These are phyloP conservation scores for Speoplatyrhinus poulsoni DNA, from an alignment of 2,113 vertebrate genomes.

Conservation along the genomic window DNA sequence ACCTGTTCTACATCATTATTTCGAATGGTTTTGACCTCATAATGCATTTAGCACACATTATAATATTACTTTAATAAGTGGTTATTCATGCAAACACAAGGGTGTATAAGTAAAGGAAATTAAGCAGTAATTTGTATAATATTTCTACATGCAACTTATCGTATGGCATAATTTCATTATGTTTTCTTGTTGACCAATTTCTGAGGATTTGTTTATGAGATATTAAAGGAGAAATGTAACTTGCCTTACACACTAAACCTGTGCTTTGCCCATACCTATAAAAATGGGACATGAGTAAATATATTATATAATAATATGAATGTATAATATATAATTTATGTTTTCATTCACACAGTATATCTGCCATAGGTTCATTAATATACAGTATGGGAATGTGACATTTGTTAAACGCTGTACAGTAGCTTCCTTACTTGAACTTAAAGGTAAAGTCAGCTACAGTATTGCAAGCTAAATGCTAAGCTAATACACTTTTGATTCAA, in stretches of 20 bases:
- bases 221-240: background rate
- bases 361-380: background rate
- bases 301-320: too few relatives aligned
- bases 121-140: too few relatives aligned
- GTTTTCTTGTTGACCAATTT: background rate
- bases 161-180: background rate
- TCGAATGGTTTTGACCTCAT: too few relatives aligned
- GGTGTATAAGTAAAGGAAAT: too few relatives aligned
- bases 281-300: background rate
- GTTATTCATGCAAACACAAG: background rate
- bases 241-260: background rate
- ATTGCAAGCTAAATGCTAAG: too few relatives aligned
- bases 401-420: too few relatives aligned
- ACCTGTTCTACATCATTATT: background rate
- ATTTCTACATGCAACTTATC: background rate
- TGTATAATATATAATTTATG: too few relatives aligned
- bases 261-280: background rate
- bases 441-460: too few relatives aligned
- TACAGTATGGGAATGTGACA: too few relatives aligned
- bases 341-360: background rate
- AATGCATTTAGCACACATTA: background rate
- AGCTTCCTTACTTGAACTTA: too few relatives aligned
- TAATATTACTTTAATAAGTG: background rate
- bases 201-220: background rate
- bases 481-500: too few relatives aligned